Percentiles rank a stretch among this genome's conserved stretches.
Evolutionary conservation across 2,888 invertebrate genomes (phyloP).

Genomic region (Himalopsyche japonica): DNA sequence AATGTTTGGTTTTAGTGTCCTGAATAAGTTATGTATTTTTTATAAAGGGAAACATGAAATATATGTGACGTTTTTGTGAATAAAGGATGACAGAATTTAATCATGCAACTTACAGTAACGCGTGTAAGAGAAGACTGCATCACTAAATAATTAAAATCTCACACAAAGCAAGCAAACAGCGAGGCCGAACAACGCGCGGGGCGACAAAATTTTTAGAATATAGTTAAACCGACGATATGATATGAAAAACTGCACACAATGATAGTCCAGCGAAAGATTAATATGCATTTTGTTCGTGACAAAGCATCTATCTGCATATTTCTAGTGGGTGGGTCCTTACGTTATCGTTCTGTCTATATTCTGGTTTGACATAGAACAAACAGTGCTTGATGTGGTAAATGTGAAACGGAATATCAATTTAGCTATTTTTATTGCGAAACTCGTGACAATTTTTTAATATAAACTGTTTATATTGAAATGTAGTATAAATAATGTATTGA

Average conservation of each 20-base stretch:
- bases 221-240: too few relatives aligned
- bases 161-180: not conserved
- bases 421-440: too few relatives aligned
- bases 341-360: not conserved
- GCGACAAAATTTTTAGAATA: not conserved
- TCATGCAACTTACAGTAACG: not conserved
- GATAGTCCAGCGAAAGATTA: not conserved
- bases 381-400: not conserved
- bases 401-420: not conserved
- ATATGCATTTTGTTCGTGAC: slow-evolving; percentile 17
- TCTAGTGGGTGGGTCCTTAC: slow-evolving; percentile 1
- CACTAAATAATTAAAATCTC: not conserved
- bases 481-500: too few relatives aligned
- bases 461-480: too few relatives aligned
- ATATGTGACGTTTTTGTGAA: not conserved
- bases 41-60: not conserved
- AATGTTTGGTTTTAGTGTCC: too few relatives aligned
- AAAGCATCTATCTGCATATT: slow-evolving; percentile 19
- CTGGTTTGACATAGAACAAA: not conserved
- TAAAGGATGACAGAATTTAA: not conserved
- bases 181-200: not conserved
- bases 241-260: not conserved
- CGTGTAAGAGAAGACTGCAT: not conserved
- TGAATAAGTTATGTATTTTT: too few relatives aligned
- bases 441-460: too few relatives aligned